These are phyloP conservation scores for Aphaenogaster floridana DNA, from an alignment of 1,140 invertebrate genomes.

Conservation along the genomic window DNA sequence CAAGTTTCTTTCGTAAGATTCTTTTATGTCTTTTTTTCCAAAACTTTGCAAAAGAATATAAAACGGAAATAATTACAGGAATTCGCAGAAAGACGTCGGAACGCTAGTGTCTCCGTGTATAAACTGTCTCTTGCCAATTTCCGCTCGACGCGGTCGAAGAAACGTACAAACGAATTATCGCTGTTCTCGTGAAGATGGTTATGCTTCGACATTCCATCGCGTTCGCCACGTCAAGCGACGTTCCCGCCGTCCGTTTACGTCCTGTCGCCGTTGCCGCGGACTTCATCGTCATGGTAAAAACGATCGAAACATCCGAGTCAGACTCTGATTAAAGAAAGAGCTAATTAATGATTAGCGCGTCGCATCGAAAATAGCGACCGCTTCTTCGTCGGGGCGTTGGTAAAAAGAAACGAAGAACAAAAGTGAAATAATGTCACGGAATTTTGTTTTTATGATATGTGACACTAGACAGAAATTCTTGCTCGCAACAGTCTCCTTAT, in stretches of 20 bases:
- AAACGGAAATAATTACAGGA: conserved; percentile 25
- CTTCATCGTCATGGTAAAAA: conserved; percentile 48
- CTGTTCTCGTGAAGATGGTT: conserved; percentile 60
- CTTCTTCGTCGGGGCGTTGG: conserved; percentile 14
- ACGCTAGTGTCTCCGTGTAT: conserved; percentile 33
- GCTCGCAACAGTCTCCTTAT: background rate
- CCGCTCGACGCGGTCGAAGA: conserved; percentile 46
- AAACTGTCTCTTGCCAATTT: conserved; percentile 50
- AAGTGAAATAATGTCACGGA: conserved; percentile 19
- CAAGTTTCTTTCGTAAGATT: background rate
- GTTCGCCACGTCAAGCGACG: conserved; percentile 66
- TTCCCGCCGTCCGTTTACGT: conserved; percentile 17
- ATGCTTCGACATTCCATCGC: conserved; percentile 71
- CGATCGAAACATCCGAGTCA: conserved; percentile 57
- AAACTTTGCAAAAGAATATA: background rate
- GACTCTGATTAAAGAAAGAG: conserved; percentile 73
- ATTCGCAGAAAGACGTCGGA: conserved; percentile 6
- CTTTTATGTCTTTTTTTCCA: background rate
- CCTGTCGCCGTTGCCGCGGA: conserved; percentile 4
- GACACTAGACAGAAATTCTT: background rate
- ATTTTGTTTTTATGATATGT: background rate
- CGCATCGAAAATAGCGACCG: conserved; percentile 62
- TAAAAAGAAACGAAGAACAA: background rate
- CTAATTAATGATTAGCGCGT: conserved; percentile 79
- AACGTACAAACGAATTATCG: conserved; percentile 61